Base-by-base conservation (phyloP, 2,888 invertebrate genomes). In the Malachius bipustulatus region DNA sequence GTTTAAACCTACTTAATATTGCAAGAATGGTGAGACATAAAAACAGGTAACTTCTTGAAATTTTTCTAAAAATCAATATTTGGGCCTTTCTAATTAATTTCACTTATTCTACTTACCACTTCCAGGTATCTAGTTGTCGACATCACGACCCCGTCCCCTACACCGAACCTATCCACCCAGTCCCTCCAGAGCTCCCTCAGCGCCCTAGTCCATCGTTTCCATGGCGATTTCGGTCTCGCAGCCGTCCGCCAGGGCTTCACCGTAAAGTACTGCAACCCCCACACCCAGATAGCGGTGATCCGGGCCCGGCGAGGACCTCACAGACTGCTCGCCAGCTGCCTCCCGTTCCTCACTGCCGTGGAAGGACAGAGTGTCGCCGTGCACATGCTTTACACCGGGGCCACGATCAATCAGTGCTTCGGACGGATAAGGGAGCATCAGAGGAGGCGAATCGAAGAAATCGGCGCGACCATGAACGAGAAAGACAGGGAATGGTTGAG, bases 371-470 rank as follows among this genome's bases (percentile, higher is more conserved):
- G 65, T 32, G 77, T 80, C 0, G 66, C 62, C 34, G 57, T 82
- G 14, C 70, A 69, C 33, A 80, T 77, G 11, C 57, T 85, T 3
- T 82, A 84, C 57, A 68, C 75, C 2, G 83, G 84, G 13, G 85
- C 84, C 2, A 82, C 85, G 10, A 66, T 87, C 34, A 78, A 75
- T 59, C 81, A 85, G 44, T 82, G 84, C 59, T 83, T 80, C n/a
- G n/a, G n/a, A n/a, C n/a, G n/a, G n/a, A n/a, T n/a, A 37, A 67
- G 76, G 51, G 71, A 67, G 40, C 72, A 80, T 57, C 83, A 84
- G 49, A 68, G 71, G 48, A 61, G 65, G 33, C 76, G 72, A 52
- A 64, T 82, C 36, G 74, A 81, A 51, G 64, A 67, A 32, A 67
- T 71, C 57, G 77, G 78, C 70, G 62, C 64, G 1, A 64, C 62